Conservation (phyloP, 2,797 vertebrate species). For the Periparus ater region DNA sequence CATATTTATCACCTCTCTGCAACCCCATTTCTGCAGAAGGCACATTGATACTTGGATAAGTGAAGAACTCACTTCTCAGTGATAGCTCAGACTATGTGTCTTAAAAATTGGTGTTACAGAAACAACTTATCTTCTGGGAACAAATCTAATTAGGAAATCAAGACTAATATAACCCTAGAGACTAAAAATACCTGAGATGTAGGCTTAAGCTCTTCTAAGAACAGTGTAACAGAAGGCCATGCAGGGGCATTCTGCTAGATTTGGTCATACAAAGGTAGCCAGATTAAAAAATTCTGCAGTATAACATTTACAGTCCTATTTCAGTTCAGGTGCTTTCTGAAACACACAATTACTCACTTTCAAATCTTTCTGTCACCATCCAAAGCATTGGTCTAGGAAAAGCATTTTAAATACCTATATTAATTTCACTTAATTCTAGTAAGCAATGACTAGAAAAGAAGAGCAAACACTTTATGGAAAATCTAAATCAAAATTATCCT, state of each 20-base stretch:
- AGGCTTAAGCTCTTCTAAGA: neutral
- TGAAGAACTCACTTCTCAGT: neutral
- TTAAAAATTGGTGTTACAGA: neutral
- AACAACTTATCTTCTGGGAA: neutral
- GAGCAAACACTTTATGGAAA: neutral
- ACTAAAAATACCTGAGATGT: neutral
- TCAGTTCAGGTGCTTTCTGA: neutral
- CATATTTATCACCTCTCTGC: neutral
- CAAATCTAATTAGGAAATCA: neutral
- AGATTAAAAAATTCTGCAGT: neutral
- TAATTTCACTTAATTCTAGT: neutral
- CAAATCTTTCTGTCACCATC: neutral
- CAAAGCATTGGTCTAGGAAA: neutral
- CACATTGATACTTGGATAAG: neutral
- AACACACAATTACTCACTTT: neutral
- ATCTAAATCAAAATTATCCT: neutral
- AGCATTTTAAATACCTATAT: neutral
- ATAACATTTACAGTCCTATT: neutral
- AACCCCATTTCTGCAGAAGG: neutral
- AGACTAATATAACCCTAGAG: neutral
- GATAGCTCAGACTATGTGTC: neutral
- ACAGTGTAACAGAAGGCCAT: neutral
- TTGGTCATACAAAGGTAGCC: neutral
- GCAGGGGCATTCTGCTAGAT: neutral
- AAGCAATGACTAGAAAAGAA: neutral